These are phyloP conservation scores for Rotaria macrura DNA, from an alignment of 2,888 invertebrate genomes.

Conservation along the genomic window DNA sequence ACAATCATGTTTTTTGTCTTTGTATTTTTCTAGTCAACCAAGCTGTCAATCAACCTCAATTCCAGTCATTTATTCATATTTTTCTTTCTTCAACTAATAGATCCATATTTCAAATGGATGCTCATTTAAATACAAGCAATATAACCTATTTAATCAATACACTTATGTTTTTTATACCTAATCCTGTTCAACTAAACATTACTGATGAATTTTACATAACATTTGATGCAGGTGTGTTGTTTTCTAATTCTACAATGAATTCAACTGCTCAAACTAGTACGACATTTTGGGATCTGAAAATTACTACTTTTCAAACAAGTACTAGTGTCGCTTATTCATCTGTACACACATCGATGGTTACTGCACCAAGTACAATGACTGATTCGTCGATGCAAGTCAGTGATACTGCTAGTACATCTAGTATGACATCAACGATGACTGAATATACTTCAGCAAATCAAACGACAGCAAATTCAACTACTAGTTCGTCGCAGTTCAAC, in stretches of 20 bases:
- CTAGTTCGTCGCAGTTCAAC: no score
- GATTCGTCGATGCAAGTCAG: not conserved
- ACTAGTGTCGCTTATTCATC: not conserved
- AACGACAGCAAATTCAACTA: not conserved
- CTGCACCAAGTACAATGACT: not conserved
- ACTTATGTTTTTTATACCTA: not conserved
- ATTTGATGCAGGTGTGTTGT: not conserved
- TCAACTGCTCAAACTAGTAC: not conserved
- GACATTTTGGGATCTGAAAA: not conserved
- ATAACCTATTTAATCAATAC: not conserved
- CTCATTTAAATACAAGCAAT: not conserved
- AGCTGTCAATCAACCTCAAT: not conserved
- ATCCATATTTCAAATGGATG: not conserved
- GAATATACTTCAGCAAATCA: not conserved
- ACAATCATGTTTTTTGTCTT: not conserved
- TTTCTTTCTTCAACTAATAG: not conserved
- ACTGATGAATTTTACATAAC: not conserved
- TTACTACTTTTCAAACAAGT: not conserved
- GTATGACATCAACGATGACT: not conserved
- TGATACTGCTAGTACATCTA: not conserved
- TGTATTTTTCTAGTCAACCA: not conserved
- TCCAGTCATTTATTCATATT: not conserved
- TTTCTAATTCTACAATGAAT: not conserved
- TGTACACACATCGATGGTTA: not conserved
- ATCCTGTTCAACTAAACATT: no score